phyloP scores from a whole-genome alignment of 1,140 invertebrate genomes.

The Pseudomyrmex sp. region DNA sequence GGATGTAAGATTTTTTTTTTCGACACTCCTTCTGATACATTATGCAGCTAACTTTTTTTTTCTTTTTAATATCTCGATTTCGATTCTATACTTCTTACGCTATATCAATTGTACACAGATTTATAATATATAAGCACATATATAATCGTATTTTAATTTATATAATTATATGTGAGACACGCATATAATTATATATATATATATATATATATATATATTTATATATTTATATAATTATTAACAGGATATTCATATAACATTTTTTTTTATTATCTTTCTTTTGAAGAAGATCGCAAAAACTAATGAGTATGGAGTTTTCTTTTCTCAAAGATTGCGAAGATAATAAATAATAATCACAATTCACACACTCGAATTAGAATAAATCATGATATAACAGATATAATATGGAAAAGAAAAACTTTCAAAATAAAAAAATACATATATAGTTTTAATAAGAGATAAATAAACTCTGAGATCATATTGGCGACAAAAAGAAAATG shows the following conservation, averaged over 20 bases:
- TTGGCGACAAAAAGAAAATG: neutral
- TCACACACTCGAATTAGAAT: slow-evolving; percentile 8
- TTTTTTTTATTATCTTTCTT: slow-evolving; percentile 28
- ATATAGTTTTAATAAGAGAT: neutral
- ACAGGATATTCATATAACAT: slow-evolving; percentile 48
- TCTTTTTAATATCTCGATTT: slow-evolving; percentile 58
- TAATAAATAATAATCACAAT: slow-evolving; percentile 12
- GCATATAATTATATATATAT: slow-evolving; percentile 19
- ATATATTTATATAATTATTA: slow-evolving; percentile 65
- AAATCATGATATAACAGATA: neutral
- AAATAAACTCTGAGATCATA: slow-evolving; percentile 42
- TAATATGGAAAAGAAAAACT: neutral
- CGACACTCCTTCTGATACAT: slow-evolving; percentile 46
- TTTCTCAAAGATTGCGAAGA: neutral
- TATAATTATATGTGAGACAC: slow-evolving; percentile 58
- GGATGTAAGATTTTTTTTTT: slow-evolving; percentile 50
- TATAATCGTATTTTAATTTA: slow-evolving; percentile 63
- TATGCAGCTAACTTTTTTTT: slow-evolving; percentile 43
- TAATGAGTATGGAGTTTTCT: slow-evolving; percentile 1
- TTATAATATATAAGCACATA: slow-evolving; percentile 65
- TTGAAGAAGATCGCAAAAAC: slow-evolving; percentile 32
- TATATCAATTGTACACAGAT: slow-evolving; percentile 70
- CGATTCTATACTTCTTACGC: slow-evolving; percentile 27
- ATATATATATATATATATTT: slow-evolving; percentile 63
- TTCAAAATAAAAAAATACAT: neutral